phyloP scores from a whole-genome alignment of 2,888 invertebrate genomes.

The Amphiduros pacificus region DNA sequence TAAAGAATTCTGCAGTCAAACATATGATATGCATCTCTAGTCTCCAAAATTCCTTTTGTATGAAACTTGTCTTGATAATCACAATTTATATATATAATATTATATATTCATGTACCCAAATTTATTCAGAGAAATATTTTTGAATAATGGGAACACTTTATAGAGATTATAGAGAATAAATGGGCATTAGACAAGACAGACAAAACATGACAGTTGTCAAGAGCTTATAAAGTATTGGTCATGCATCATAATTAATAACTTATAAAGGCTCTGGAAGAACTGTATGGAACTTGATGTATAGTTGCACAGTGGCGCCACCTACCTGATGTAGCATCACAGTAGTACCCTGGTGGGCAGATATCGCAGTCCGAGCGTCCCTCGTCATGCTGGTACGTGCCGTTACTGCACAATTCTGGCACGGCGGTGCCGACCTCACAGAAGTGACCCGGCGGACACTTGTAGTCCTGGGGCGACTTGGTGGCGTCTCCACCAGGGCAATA shows the following conservation, averaged over 20 bases:
- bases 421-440: conserved; percentile 44
- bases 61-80: too few relatives aligned
- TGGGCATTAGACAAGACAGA: background rate
- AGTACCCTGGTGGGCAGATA: conserved; percentile 50
- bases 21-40: too few relatives aligned
- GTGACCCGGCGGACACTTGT: conserved; percentile 48
- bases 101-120: too few relatives aligned
- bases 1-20: too few relatives aligned
- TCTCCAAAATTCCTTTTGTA: too few relatives aligned
- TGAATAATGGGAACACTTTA: too few relatives aligned
- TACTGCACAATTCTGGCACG: conserved; percentile 43
- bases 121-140: too few relatives aligned
- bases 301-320: background rate
- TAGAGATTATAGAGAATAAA: too few relatives aligned
- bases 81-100: too few relatives aligned
- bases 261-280: background rate
- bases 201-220: background rate
- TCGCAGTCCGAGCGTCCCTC: conserved; percentile 39
- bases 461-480: conserved; percentile 41
- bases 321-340: conserved; percentile 28
- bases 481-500: conserved; percentile 54
- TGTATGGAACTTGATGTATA: background rate
- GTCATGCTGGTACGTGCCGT: conserved; percentile 50
- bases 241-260: background rate
- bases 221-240: too few relatives aligned